phyloP scores from a whole-genome alignment of 2,888 invertebrate species.

The Parascotia fuliginaria region DNA sequence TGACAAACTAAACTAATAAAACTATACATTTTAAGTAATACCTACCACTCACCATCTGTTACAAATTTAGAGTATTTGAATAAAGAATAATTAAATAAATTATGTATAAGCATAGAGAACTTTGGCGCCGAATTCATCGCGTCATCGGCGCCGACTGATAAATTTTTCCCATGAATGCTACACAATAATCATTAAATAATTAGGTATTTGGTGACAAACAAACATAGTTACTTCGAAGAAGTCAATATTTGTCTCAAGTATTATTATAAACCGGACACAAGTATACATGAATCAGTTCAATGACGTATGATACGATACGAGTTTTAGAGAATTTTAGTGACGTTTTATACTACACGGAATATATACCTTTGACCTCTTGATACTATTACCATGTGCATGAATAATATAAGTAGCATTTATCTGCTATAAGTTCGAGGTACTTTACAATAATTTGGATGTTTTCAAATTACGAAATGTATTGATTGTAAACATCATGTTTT shows the following conservation, averaged over 20 bases:
- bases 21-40: neutral
- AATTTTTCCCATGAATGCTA: constrained; percentile 57
- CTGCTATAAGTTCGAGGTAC: no score
- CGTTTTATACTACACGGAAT: constrained; percentile 16
- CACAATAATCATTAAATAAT: constrained; percentile 34
- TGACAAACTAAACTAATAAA: neutral
- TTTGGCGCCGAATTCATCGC: constrained; percentile 38
- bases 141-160: constrained; percentile 46
- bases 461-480: constrained; percentile 1
- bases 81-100: constrained; percentile 36
- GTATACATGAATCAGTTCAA: constrained; percentile 47
- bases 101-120: constrained; percentile 33
- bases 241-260: constrained; percentile 55
- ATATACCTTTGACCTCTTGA: constrained; percentile 21
- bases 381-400: no score
- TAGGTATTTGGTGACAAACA: constrained; percentile 53
- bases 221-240: constrained; percentile 47
- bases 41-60: constrained; percentile 15
- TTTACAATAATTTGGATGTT: no score
- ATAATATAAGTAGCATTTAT: no score
- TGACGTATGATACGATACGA: constrained; percentile 42
- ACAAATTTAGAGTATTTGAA: constrained; percentile 7
- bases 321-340: constrained; percentile 37
- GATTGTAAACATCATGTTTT: neutral
- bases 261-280: constrained; percentile 48